Evolutionary conservation across 2,797 vertebrate genomes (phyloP), one percentile per base, ranked within the genome.

Genomic region (Chaunax sp.): DNA sequence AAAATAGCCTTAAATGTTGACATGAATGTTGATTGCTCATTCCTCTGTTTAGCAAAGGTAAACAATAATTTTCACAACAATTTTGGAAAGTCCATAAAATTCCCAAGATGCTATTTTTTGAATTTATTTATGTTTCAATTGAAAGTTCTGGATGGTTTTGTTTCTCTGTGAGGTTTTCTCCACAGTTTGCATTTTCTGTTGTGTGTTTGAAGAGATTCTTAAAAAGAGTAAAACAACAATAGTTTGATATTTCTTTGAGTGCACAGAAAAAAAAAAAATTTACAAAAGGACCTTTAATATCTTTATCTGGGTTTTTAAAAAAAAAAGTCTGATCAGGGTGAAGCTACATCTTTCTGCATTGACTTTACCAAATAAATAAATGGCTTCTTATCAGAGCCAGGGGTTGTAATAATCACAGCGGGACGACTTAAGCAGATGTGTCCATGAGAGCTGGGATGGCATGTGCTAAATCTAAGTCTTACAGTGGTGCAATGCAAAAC

Each of bases 401-500:
- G 13, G 57, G 22, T 46, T 61, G 57, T 52, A 6, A 45, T 1
- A 5, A 41, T 83, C 67, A 9, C 51, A 61, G 54, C 6, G 38
- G 72, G 65, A 72, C 49, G 71, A 64, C 80, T 72, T 53, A 3
- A 67, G 72, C 82, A 83, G 65, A 87, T 72, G 80, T 66, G 68
- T 59, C 54, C 54, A 26, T 37, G 63, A 77, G 67, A 51, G 62
- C 47, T 0, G 26, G 47, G 70, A 75, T 80, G 80, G 67, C 87
- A 72, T 81, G 72, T 81, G 85, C 80, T 81, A 68, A 83, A 83
- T 80, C 79, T 45, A 4, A 82, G 87, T 71, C 77, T 70, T 69
- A 72, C 78, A 56, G 80, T 60, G 64, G 56, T 23, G 35, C 84
- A 78, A 93, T 80, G 72, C 82, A 82, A 89, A 93, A 87, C 93